Conservation (phyloP, 2,797 vertebrate species). For the Falco rusticolus region DNA sequence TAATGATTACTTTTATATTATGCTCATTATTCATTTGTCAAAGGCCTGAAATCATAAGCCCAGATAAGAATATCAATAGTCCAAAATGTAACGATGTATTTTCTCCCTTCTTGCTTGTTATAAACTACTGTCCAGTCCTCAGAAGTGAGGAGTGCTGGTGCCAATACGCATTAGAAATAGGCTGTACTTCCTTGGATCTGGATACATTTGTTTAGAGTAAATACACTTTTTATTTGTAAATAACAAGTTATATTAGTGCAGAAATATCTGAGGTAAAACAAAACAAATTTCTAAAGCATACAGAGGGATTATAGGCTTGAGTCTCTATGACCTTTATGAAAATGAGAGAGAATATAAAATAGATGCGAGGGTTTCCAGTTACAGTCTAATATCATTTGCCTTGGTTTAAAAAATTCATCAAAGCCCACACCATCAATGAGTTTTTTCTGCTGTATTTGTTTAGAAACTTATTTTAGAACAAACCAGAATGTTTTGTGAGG, state of each 20-base stretch:
- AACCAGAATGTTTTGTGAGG: background rate
- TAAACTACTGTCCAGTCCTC: background rate
- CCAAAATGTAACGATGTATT: background rate
- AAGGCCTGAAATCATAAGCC: background rate
- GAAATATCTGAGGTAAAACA: background rate
- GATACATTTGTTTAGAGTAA: background rate
- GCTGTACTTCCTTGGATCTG: background rate
- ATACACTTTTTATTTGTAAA: background rate
- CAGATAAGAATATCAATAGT: background rate
- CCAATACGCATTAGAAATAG: background rate
- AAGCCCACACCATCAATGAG: accelerated
- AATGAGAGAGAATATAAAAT: background rate
- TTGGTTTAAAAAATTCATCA: background rate
- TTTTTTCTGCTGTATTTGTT: background rate
- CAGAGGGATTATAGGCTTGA: background rate
- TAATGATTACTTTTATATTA: background rate
- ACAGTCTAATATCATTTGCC: background rate
- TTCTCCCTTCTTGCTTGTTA: background rate
- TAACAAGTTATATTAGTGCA: background rate
- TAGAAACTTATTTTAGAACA: background rate
- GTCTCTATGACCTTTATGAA: background rate
- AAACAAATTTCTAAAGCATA: background rate
- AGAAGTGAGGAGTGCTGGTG: background rate
- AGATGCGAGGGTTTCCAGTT: background rate
- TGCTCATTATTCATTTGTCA: background rate